phyloP scores from a whole-genome alignment of 2,113 vertebrate species.

The Myrmecophaga tridactyla region DNA sequence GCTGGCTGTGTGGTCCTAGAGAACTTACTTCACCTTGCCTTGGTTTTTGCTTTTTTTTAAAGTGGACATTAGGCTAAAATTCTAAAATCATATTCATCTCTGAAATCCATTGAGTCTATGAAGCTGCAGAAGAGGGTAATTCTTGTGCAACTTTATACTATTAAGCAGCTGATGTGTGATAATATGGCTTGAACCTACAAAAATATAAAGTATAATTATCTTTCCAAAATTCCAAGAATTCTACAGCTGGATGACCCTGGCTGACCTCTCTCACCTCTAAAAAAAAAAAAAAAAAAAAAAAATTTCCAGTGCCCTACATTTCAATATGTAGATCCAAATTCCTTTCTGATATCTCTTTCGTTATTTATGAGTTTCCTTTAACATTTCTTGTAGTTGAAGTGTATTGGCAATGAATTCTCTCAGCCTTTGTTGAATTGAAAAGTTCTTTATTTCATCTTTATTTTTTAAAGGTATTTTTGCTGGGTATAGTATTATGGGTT shows the following conservation, averaged over 20 bases:
- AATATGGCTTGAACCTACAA: background rate
- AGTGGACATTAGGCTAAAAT: background rate
- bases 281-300: too few species aligned
- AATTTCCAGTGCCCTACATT: background rate
- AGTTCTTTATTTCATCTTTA: background rate
- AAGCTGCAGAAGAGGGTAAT: too few species aligned
- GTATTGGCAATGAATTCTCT: too few species aligned
- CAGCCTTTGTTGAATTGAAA: background rate
- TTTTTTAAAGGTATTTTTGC: background rate
- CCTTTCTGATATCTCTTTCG: background rate
- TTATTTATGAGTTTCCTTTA: background rate
- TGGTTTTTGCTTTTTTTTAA: background rate
- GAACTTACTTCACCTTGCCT: background rate
- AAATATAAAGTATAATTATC: too few species aligned
- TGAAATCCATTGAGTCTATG: background rate
- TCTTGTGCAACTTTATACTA: too few species aligned
- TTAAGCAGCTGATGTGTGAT: background rate
- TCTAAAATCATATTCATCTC: background rate
- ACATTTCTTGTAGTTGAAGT: accelerated
- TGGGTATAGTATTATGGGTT: too few species aligned
- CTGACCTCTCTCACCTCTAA: background rate
- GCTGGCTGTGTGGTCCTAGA: background rate
- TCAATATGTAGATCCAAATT: background rate
- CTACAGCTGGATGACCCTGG: too few species aligned
- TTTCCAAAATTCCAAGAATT: too few species aligned